Evolutionary conservation across 2,888 invertebrate genomes (phyloP).

Genomic region (Rhamphomyia laevipes): DNA sequence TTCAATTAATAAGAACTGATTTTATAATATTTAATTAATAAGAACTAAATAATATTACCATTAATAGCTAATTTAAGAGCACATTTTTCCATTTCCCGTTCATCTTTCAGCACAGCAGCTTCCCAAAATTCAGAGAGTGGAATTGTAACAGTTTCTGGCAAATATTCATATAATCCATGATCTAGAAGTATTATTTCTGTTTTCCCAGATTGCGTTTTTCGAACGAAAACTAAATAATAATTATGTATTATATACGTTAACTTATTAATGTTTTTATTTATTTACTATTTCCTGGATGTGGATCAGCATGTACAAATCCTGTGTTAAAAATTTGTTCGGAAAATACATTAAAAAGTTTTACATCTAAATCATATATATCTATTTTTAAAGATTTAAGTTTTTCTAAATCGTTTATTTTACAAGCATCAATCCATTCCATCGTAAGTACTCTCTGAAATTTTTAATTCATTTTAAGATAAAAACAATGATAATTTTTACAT

Average conservation of each 20-base stretch:
- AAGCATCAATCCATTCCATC: slow-evolving; percentile 59
- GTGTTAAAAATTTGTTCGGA: slow-evolving; percentile 64
- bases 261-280: no score
- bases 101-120: slow-evolving; percentile 53
- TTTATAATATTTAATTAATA: neutral
- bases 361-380: slow-evolving; percentile 50
- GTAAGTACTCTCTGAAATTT: slow-evolving; percentile 54
- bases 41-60: slow-evolving; percentile 35
- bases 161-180: slow-evolving; percentile 59
- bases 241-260: neutral
- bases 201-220: slow-evolving; percentile 39
- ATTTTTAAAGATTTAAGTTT: slow-evolving; percentile 44
- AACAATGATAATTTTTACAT: slow-evolving; percentile 35
- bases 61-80: slow-evolving; percentile 50
- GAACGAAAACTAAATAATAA: slow-evolving; percentile 47
- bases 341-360: slow-evolving; percentile 55
- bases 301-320: slow-evolving; percentile 71
- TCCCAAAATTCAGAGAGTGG: slow-evolving; percentile 59
- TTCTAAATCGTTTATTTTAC: slow-evolving; percentile 50
- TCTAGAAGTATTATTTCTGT: slow-evolving; percentile 56
- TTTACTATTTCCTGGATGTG: slow-evolving; percentile 65
- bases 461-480: neutral
- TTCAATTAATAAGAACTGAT: slow-evolving; percentile 13
- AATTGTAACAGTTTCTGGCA: slow-evolving; percentile 45
- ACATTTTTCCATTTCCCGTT: slow-evolving; percentile 46